Percentiles rank a stretch among this genome's conserved stretches.
These are phyloP conservation scores for Lasioglossum leucozonium DNA, from an alignment of 2,888 invertebrate genomes.

Conservation along the genomic window DNA sequence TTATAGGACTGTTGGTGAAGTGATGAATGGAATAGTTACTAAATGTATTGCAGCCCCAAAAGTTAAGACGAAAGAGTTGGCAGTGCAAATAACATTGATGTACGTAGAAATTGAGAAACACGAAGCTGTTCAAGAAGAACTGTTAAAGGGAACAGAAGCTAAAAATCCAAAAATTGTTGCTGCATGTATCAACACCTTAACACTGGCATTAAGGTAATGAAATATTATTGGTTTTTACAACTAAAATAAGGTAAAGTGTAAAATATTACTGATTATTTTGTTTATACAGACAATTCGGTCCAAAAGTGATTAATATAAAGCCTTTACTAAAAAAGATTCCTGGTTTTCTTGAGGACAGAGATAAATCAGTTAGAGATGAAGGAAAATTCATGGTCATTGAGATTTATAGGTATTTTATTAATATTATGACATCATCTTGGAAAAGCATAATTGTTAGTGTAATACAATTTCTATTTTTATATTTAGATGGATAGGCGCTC, in stretches of 20 bases:
- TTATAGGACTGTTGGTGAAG: slow-evolving; percentile 92
- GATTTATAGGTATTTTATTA: slow-evolving; percentile 89
- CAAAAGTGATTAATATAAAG: slow-evolving; percentile 95
- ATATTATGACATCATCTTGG: neutral
- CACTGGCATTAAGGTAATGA: slow-evolving; percentile 88
- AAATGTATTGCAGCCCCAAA: slow-evolving; percentile 97
- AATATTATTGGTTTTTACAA: slow-evolving; percentile 12
- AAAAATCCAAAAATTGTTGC: slow-evolving; percentile 98
- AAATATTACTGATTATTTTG: neutral
- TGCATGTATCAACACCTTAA: slow-evolving; percentile 91
- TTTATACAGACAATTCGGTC: slow-evolving; percentile 91
- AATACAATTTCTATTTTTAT: neutral
- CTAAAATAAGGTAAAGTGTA: neutral
- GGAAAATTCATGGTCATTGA: slow-evolving; percentile 96
- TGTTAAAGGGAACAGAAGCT: slow-evolving; percentile 96
- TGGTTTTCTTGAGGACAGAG: slow-evolving; percentile 94
- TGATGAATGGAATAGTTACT: slow-evolving; percentile 93
- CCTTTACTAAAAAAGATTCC: slow-evolving; percentile 95
- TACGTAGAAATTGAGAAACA: slow-evolving; percentile 98
- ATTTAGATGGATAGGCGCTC: slow-evolving; percentile 92
- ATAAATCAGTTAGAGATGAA: slow-evolving; percentile 96
- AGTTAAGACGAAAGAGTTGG: slow-evolving; percentile 95
- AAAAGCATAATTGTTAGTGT: slow-evolving; percentile 7
- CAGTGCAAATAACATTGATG: slow-evolving; percentile 95
- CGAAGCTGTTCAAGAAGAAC: slow-evolving; percentile 94